Conservation (phyloP, 1,140 invertebrate species). For the Chionoecetes opilio region DNA sequence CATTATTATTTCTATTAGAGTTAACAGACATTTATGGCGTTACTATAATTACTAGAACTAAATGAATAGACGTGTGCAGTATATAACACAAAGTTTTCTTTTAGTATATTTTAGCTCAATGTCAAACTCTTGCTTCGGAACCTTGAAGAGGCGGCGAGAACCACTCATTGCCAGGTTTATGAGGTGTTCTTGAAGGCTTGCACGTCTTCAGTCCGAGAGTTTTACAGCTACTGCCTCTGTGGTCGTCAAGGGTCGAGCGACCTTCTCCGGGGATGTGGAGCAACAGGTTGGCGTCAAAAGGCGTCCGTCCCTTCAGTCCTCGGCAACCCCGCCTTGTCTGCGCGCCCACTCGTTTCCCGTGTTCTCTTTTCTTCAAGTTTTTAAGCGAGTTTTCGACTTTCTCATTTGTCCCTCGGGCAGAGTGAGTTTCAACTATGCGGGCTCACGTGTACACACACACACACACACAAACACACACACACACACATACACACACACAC, state of each 20-base stretch:
- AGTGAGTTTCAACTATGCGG: neutral
- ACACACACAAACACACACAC: too few species aligned
- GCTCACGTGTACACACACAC: too few species aligned
- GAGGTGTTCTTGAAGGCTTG: neutral
- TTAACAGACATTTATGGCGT: too few species aligned
- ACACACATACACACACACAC: neutral
- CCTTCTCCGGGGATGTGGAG: neutral
- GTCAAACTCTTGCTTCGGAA: neutral
- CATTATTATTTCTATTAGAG: too few species aligned
- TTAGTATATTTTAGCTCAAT: neutral
- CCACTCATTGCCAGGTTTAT: neutral
- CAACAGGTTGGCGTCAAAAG: conserved; percentile 15
- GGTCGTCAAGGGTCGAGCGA: neutral
- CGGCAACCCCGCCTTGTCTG: neutral
- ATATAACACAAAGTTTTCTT: neutral
- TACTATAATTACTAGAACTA: too few species aligned
- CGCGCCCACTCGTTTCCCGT: neutral
- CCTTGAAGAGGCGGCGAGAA: neutral
- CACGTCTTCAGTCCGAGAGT: neutral
- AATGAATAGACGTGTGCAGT: too few species aligned
- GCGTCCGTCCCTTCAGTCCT: neutral
- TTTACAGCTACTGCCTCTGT: conserved; percentile 16
- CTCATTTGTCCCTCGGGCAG: neutral
- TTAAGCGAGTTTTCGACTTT: neutral
- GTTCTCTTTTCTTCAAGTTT: neutral